These are phyloP conservation scores for Aphelenchoides fujianensis DNA, from an alignment of 1,140 invertebrate species.

Conservation along the genomic window DNA sequence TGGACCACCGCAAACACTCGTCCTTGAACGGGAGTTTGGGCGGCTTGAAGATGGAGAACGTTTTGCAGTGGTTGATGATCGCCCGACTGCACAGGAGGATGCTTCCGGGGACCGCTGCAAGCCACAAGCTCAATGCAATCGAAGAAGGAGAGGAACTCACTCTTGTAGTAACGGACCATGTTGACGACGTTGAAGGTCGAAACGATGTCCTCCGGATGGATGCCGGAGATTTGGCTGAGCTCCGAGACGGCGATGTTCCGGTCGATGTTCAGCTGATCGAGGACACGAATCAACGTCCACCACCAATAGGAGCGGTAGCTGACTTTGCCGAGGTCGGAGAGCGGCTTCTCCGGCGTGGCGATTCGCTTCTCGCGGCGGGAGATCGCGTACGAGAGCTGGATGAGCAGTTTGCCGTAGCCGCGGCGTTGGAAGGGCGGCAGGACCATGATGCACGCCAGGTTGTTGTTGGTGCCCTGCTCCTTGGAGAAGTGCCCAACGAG, in stretches of 20 bases:
- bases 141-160: slow-evolving; percentile 28
- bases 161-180: slow-evolving; percentile 44
- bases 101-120: not conserved
- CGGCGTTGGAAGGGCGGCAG: slow-evolving; percentile 93
- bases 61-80: slow-evolving; percentile 11
- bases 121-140: not conserved
- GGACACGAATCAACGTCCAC: slow-evolving; percentile 79
- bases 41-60: not conserved
- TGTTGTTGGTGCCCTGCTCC: slow-evolving; percentile 95
- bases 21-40: not conserved
- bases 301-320: slow-evolving; percentile 98
- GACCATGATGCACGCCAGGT: slow-evolving; percentile 94
- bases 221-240: slow-evolving; percentile 42
- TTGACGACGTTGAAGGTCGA: slow-evolving; percentile 45
- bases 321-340: slow-evolving; percentile 91
- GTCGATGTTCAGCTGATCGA: slow-evolving; percentile 27
- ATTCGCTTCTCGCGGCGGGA: slow-evolving; percentile 85
- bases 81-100: not conserved
- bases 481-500: slow-evolving; percentile 98
- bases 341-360: slow-evolving; percentile 93
- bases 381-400: slow-evolving; percentile 68
- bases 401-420: slow-evolving; percentile 95
- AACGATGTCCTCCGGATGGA: slow-evolving; percentile 45
- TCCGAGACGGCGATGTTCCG: slow-evolving; percentile 35
- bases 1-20: not conserved